phyloP scores from a whole-genome alignment of 2,888 invertebrate genomes.

The Callimorpha dominula region DNA sequence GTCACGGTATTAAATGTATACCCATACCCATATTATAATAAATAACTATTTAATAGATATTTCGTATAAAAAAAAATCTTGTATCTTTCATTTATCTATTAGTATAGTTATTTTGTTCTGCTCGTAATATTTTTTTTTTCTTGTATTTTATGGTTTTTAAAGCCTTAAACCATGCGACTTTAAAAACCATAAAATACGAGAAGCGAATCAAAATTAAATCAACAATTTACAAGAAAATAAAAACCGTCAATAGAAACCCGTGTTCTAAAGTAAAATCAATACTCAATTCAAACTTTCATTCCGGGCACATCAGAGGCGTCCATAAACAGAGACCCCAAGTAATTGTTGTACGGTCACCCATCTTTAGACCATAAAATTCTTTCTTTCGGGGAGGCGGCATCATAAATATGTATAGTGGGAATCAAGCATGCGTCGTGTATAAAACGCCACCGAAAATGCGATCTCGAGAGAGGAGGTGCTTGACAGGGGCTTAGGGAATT shows the following conservation, averaged over 20 bases:
- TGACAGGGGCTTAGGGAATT: slow-evolving; percentile 48
- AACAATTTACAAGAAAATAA: not conserved
- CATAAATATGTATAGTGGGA: slow-evolving; percentile 86
- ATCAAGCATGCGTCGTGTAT: slow-evolving; percentile 86
- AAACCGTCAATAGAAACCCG: not conserved
- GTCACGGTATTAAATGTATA: too few relatives aligned
- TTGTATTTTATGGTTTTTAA: too few relatives aligned
- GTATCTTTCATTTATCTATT: too few relatives aligned
- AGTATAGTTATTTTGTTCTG: too few relatives aligned
- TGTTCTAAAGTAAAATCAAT: slow-evolving; percentile 11
- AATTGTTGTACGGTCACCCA: slow-evolving; percentile 72
- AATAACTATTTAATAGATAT: too few relatives aligned
- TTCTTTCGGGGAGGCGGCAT: slow-evolving; percentile 67
- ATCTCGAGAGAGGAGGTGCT: slow-evolving; percentile 77
- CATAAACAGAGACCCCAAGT: slow-evolving; percentile 59
- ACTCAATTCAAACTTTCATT: slow-evolving; percentile 16
- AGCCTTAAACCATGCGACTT: too few relatives aligned
- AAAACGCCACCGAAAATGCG: slow-evolving; percentile 84
- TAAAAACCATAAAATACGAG: too few relatives aligned
- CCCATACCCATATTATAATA: too few relatives aligned
- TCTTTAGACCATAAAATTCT: slow-evolving; percentile 79
- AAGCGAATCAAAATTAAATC: too few relatives aligned
- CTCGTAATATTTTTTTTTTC: too few relatives aligned
- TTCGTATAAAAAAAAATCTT: too few relatives aligned
- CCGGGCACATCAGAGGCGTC: slow-evolving; percentile 15